A percentile compares a stretch with the other conserved stretches of the same genome.
These are phyloP conservation scores for Baccha elongata DNA, from an alignment of 2,888 invertebrate genomes.

Conservation along the genomic window DNA sequence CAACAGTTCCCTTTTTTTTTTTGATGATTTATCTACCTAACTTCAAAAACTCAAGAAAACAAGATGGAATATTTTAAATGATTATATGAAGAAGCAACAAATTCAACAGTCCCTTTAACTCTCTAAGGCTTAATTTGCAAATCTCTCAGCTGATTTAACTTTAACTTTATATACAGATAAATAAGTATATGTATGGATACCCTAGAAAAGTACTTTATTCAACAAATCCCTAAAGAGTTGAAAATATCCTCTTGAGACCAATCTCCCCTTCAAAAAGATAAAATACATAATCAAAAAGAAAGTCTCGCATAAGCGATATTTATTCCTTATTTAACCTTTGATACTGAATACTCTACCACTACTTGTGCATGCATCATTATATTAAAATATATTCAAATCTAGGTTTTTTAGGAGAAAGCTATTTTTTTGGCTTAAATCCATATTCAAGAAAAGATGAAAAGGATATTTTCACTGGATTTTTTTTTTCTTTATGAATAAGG, in stretches of 20 bases:
- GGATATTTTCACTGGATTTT: too few species aligned
- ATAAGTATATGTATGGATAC: background rate
- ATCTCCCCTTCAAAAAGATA: constrained; percentile 22
- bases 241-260: constrained; percentile 44
- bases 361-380: constrained; percentile 20
- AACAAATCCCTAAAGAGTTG: constrained; percentile 35
- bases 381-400: constrained; percentile 10
- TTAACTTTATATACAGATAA: constrained; percentile 6
- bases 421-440: too few species aligned
- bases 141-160: constrained; percentile 52
- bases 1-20: too few species aligned
- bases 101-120: constrained; percentile 25
- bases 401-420: background rate
- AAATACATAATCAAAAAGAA: background rate
- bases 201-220: constrained; percentile 23
- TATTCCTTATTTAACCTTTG: constrained; percentile 7
- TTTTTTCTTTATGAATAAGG: too few species aligned
- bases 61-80: constrained; percentile 12
- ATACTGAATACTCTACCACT: background rate
- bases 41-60: background rate
- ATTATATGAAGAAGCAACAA: background rate
- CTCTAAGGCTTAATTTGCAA: constrained; percentile 60
- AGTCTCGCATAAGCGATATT: background rate
- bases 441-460: too few species aligned
- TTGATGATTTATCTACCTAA: background rate